These are phyloP conservation scores for Hippocampus zosterae DNA, from an alignment of 2,113 vertebrate genomes.

Conservation along the genomic window DNA sequence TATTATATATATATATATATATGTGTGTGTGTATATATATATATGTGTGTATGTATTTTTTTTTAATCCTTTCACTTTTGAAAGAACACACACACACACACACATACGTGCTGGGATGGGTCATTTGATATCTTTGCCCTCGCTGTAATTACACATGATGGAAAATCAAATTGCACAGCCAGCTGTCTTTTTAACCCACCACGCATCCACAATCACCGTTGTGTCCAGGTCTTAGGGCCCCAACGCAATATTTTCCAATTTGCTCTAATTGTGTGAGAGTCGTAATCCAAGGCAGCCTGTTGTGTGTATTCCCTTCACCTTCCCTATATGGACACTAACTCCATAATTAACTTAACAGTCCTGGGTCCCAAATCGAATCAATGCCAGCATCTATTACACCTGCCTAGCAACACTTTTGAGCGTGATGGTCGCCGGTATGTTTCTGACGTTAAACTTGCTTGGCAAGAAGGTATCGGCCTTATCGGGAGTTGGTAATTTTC, in stretches of 20 bases:
- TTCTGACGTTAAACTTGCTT: constrained; percentile 48
- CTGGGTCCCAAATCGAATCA: constrained; percentile 69
- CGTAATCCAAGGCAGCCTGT: constrained; percentile 71
- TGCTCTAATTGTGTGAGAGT: constrained; percentile 72
- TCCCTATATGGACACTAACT: constrained; percentile 67
- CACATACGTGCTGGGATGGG: constrained; percentile 50
- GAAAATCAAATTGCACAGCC: constrained; percentile 60
- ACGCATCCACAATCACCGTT: constrained; percentile 44
- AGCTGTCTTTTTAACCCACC: constrained; percentile 57
- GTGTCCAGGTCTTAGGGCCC: constrained; percentile 53
- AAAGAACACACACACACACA: background rate
- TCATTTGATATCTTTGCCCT: constrained; percentile 67
- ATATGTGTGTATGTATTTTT: no score
- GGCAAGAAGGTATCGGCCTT: constrained; percentile 19
- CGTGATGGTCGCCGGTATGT: constrained; percentile 51
- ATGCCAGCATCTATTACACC: constrained; percentile 68
- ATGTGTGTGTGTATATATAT: no score
- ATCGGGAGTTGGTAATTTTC: constrained; percentile 39
- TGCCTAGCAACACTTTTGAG: constrained; percentile 66
- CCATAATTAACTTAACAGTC: constrained; percentile 71
- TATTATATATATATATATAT: no score
- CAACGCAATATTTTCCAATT: constrained; percentile 78
- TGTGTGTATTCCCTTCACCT: constrained; percentile 62
- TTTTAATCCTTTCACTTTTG: background rate
- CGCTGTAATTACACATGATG: constrained; percentile 69